Evolutionary conservation across 2,888 invertebrate species (phyloP), one percentile per base, ranked within the genome.

Genomic region (Erebia ligea): DNA sequence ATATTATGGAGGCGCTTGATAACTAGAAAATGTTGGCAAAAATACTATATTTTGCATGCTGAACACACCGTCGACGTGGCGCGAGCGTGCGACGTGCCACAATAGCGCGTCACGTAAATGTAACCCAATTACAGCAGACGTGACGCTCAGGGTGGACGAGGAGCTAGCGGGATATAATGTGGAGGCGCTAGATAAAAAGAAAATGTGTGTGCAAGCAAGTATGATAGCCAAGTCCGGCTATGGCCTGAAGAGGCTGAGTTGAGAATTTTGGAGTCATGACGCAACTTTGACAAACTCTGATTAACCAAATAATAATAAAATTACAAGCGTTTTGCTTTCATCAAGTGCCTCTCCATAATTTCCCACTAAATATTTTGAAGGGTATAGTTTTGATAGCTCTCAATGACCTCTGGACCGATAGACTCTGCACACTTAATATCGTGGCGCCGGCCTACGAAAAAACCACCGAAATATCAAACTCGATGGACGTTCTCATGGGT

Each of bases 341-440:
- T 57, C 25, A 57, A 15, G 13, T 57, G 15, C 15, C 57, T 6
- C 5, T 0, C 5, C 6, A 57, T 34, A 15, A 15, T 1, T 15
- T 11, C 8, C 3, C 45, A 45, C 3, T 34, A n/a, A n/a, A n/a
- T n/a, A n/a, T n/a, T n/a, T n/a, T n/a, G n/a, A n/a, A n/a, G n/a
- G n/a, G n/a, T 86, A 86, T 88, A 89, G 87, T 87, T 87, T 86
- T 87, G 89, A 88, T 86, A 84, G 86, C 88, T 94, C 95, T 94
- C 95, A 95, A 95, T 95, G 95, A 95, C 95, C 95, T 94, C 94
- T 94, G 94, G 94, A 94, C 94, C 94, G 94, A 93, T 92, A 89
- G 91, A 87, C 92, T 84, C 90, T 91, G 86, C 94, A 94, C 81
- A 80, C 84, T n/a, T n/a, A n/a, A 81, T 80, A 80, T 75, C 77